phyloP scores from a whole-genome alignment of 64 coral and sea anemone species.

The Pocillopora damicornis region DNA sequence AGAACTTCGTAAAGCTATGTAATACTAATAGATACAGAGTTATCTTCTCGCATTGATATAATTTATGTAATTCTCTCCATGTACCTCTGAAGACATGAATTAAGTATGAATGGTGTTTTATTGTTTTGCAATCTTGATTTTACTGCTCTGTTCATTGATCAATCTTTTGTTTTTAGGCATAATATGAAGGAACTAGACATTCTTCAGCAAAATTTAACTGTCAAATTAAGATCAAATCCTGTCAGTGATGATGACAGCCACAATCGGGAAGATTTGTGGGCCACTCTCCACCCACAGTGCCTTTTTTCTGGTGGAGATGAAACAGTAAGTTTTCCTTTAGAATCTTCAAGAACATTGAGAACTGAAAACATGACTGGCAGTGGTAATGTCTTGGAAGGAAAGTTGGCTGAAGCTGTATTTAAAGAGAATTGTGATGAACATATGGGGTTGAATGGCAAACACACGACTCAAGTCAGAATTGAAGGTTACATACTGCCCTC shows the following conservation, averaged over 20 bases:
- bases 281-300: neutral
- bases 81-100: too few species aligned
- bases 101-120: too few species aligned
- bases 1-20: too few species aligned
- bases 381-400: neutral
- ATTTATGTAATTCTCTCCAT: neutral
- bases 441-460: neutral
- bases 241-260: neutral
- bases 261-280: neutral
- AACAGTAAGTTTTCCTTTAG: neutral
- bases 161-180: conserved; percentile 36
- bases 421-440: neutral
- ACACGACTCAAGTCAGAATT: neutral
- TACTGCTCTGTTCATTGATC: too few species aligned
- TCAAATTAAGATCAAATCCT: conserved; percentile 44
- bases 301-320: neutral
- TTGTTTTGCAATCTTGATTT: too few species aligned
- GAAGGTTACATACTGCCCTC: neutral
- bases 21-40: too few species aligned
- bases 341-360: neutral
- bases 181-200: conserved; percentile 87
- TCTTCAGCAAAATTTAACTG: conserved; percentile 66
- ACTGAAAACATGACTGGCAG: too few species aligned
- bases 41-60: too few species aligned
- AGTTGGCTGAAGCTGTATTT: neutral